Evolutionary conservation across 2,113 vertebrate genomes (phyloP).

Genomic region (Xiphophorus hellerii): DNA sequence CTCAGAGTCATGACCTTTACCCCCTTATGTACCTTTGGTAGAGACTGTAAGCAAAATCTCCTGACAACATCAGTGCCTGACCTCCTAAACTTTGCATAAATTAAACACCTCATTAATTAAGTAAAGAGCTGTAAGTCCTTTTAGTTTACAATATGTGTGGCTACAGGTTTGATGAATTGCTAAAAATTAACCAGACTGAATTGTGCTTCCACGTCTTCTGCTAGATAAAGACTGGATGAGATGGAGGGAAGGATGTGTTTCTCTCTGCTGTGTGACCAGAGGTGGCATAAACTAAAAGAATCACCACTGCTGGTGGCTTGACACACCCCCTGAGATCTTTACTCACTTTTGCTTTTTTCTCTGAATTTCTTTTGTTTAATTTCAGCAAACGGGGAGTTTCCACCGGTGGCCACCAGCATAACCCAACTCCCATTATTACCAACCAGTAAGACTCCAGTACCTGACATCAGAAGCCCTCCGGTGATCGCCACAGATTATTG

Average conservation of each 20-base stretch:
- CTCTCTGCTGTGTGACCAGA: slow-evolving; percentile 13
- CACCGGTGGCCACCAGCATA: slow-evolving; percentile 66
- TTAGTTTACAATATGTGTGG: too few relatives aligned
- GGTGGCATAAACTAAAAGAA: neutral
- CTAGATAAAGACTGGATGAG: slow-evolving; percentile 2
- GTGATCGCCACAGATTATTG: slow-evolving; percentile 42
- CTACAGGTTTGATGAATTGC: slow-evolving; percentile 39
- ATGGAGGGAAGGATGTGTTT: slow-evolving; percentile 8
- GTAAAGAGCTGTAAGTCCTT: too few relatives aligned
- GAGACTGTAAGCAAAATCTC: neutral
- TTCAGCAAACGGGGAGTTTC: slow-evolving; percentile 82
- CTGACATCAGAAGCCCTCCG: slow-evolving; percentile 42
- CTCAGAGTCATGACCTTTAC: neutral
- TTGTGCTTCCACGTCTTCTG: slow-evolving; percentile 24
- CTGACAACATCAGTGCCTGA: neutral
- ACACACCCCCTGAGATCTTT: slow-evolving; percentile 25
- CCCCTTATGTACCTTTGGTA: neutral
- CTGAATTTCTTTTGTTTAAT: slow-evolving; percentile 42
- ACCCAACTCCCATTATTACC: slow-evolving; percentile 31
- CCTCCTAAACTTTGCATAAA: neutral
- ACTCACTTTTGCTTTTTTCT: slow-evolving; percentile 12
- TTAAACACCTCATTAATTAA: too few relatives aligned
- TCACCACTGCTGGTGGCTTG: slow-evolving; percentile 60
- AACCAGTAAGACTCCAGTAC: slow-evolving; percentile 43
- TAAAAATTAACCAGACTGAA: slow-evolving; percentile 37